These are phyloP conservation scores for Pagrus major DNA, from an alignment of 2,113 vertebrate species.

Conservation along the genomic window DNA sequence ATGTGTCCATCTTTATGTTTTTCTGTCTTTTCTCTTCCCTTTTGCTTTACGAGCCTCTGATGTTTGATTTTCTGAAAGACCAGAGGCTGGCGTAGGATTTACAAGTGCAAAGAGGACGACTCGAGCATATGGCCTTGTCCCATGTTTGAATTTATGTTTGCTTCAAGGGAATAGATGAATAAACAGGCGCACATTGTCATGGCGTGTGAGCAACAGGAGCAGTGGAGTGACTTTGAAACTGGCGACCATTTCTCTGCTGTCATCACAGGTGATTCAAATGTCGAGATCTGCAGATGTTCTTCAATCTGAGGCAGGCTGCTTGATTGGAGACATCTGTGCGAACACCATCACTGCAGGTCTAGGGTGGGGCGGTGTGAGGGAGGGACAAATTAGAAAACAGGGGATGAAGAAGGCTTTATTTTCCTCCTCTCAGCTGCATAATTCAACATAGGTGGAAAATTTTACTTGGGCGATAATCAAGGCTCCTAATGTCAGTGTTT, in stretches of 20 bases:
- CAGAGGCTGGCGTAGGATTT: conserved; percentile 1
- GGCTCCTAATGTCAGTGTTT: not conserved
- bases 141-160: conserved; percentile 35
- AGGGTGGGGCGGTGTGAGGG: conserved; percentile 8
- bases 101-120: conserved; percentile 20
- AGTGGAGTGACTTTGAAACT: conserved; percentile 9
- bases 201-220: not conserved
- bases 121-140: conserved; percentile 49
- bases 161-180: not conserved
- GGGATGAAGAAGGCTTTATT: conserved; percentile 7
- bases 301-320: not conserved
- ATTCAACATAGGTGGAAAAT: conserved; percentile 4
- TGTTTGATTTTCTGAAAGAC: conserved; percentile 57
- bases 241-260: not conserved
- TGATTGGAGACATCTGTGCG: not conserved
- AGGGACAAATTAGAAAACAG: conserved; percentile 19
- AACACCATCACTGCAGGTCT: not conserved
- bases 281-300: not conserved
- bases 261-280: not conserved
- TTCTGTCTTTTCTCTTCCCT: conserved; percentile 23
- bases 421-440: not conserved
- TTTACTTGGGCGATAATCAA: conserved; percentile 11
- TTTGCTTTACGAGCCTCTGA: conserved; percentile 24
- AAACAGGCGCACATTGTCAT: not conserved
- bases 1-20: conserved; percentile 56